phyloP scores from a whole-genome alignment of 1,140 invertebrate genomes.

The Solen grandis region DNA sequence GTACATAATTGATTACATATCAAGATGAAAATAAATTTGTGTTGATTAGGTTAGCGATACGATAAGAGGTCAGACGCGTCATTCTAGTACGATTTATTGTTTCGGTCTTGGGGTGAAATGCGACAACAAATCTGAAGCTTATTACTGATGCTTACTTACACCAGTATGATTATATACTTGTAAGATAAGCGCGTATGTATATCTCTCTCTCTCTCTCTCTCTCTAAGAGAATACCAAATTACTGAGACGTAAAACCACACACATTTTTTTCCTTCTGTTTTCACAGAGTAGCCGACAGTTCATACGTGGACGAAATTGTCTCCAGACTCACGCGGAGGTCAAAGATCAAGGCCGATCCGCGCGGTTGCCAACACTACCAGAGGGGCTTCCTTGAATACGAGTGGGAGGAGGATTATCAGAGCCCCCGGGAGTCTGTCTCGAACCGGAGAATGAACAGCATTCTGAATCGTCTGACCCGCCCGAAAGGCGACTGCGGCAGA shows the following conservation, averaged over 20 bases:
- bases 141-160: no score
- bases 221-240: no score
- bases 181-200: no score
- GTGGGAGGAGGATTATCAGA: slow-evolving; percentile 29
- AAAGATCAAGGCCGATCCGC: slow-evolving; percentile 35
- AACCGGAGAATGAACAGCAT: slow-evolving; percentile 46
- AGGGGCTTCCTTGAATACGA: slow-evolving; percentile 47
- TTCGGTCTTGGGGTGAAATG: no score
- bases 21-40: no score
- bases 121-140: no score
- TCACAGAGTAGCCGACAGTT: slow-evolving; percentile 14
- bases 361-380: slow-evolving; percentile 46
- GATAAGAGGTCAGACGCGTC: no score
- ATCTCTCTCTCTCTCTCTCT: no score
- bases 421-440: slow-evolving; percentile 25
- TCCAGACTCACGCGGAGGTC: slow-evolving; percentile 27
- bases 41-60: no score
- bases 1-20: no score
- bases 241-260: neutral
- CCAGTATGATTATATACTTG: no score
- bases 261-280: neutral
- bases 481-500: slow-evolving; percentile 26
- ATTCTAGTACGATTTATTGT: no score
- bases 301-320: slow-evolving; percentile 39
- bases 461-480: slow-evolving; percentile 30